Percentiles rank a stretch among this genome's conserved stretches.
These are phyloP conservation scores for Dicentrarchus labrax DNA, from an alignment of 2,113 vertebrate genomes.

Conservation along the genomic window DNA sequence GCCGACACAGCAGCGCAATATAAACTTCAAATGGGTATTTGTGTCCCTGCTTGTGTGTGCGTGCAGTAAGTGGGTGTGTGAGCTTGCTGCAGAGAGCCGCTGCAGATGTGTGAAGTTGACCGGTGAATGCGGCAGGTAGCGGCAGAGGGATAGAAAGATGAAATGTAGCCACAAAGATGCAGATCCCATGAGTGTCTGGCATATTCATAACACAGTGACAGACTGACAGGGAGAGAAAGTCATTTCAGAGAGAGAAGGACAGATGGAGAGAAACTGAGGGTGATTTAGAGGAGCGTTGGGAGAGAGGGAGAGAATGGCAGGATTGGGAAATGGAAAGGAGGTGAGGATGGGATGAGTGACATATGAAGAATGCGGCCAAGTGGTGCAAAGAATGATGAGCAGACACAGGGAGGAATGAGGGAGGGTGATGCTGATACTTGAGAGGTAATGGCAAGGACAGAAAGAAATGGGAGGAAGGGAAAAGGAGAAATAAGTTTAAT, in stretches of 20 bases:
- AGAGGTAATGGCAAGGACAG: slow-evolving; percentile 12
- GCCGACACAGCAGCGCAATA: slow-evolving; percentile 18
- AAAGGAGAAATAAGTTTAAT: no score
- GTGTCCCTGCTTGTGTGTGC: slow-evolving; percentile 1
- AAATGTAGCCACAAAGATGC: slow-evolving; percentile 42
- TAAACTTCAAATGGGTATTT: slow-evolving; percentile 63
- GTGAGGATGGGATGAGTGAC: slow-evolving; percentile 51
- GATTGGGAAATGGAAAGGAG: slow-evolving; percentile 37
- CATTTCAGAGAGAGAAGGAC: slow-evolving; percentile 42
- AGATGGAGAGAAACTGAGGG: slow-evolving; percentile 63
- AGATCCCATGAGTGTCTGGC: slow-evolving; percentile 49
- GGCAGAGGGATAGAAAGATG: slow-evolving; percentile 18
- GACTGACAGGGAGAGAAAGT: slow-evolving; percentile 49
- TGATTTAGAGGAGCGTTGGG: slow-evolving; percentile 55
- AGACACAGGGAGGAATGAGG: slow-evolving; percentile 10
- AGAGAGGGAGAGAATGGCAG: slow-evolving; percentile 38
- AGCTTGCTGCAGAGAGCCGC: slow-evolving; percentile 76
- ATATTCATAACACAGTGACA: slow-evolving; percentile 53
- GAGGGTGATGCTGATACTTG: slow-evolving; percentile 21
- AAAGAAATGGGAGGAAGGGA: no score
- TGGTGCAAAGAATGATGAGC: slow-evolving; percentile 38
- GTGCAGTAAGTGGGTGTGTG: slow-evolving; percentile 66
- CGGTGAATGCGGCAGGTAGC: slow-evolving; percentile 80
- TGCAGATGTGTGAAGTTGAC: slow-evolving; percentile 81
- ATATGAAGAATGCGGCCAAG: slow-evolving; percentile 39